Conservation (phyloP, 2,888 invertebrate species). For the Itoplectis maculator region DNA sequence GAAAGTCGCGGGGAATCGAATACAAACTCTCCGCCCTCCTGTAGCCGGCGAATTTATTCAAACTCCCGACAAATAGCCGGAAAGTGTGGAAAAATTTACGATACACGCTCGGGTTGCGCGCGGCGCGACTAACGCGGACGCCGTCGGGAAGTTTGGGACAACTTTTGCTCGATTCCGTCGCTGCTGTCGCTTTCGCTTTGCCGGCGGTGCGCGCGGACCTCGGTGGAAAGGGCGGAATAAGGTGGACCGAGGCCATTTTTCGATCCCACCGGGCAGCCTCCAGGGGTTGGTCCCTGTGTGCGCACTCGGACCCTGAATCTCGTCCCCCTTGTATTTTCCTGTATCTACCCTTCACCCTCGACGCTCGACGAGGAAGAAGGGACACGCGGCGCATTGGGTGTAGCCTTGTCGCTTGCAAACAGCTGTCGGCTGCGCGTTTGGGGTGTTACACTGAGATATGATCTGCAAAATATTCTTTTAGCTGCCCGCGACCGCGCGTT, state of each 20-base stretch:
- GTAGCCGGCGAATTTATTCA: constrained; percentile 72
- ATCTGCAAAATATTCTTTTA: too few species aligned
- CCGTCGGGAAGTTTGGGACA: constrained; percentile 68
- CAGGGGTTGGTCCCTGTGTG: constrained; percentile 49
- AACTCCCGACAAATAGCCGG: constrained; percentile 74
- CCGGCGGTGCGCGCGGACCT: constrained; percentile 36
- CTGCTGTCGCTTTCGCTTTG: constrained; percentile 35
- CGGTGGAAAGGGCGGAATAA: constrained; percentile 58
- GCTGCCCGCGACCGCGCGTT: too few species aligned
- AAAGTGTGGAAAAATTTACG: constrained; percentile 74
- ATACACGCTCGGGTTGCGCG: constrained; percentile 61
- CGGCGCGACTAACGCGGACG: constrained; percentile 58
- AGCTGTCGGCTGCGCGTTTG: constrained; percentile 56
- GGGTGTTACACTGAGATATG: too few species aligned
- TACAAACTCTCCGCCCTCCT: constrained; percentile 68
- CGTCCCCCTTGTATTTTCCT: constrained; percentile 62
- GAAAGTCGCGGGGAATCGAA: constrained; percentile 73
- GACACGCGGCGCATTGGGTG: constrained; percentile 21
- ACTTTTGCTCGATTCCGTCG: constrained; percentile 69
- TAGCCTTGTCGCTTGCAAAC: constrained; percentile 47
- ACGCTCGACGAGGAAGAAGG: constrained; percentile 35
- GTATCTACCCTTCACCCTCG: constrained; percentile 56
- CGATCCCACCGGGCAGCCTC: constrained; percentile 62
- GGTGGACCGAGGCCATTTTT: constrained; percentile 70
- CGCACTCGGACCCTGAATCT: constrained; percentile 45